Base-by-base conservation (phyloP, 2,113 vertebrate species). In the Gnathonemus echidnorhynchus region DNA sequence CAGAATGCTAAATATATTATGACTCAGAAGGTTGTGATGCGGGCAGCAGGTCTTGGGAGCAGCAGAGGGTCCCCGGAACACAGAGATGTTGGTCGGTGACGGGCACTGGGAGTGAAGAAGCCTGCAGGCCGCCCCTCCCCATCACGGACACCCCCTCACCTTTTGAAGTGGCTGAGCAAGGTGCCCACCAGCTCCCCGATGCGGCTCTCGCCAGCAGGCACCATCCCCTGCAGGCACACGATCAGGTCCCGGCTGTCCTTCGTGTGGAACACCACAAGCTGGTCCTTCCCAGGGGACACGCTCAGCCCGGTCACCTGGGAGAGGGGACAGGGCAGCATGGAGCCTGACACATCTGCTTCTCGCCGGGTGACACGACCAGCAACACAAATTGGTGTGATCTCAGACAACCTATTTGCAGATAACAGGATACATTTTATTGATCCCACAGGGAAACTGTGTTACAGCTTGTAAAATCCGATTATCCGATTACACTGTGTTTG, bases 191-290 rank as follows among this genome's bases (percentile, higher is more conserved):
- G 96, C 94, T 99, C 98, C 5, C 98, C 98, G 8, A 99, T 97
- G 92, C 97, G 97, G 95, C 95, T 99, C 93, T 98, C 98, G 0
- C 92, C 95, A 9, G 97, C 94, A 15, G 97, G 97, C 91, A 96
- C 96, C 46, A 97, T 97, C 85, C 96, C 96, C 93, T 96, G 94
- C 91, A 99, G 97, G 89, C 98, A 99, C 90, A 99, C 98, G 17
- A 99, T 97, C 85, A 99, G 97, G 92, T 99, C 98, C 91, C 97
- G 95, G 95, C 94, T 98, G 95, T 99, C 98, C 88, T 99, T 99
- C 2, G 97, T 99, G 93, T 99, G 98, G 94, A 99, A 99, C 90
- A 99, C 97, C 39, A 98, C 98, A 27, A 99, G 97, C 94, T 99
- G 98, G 95, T 99, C 98, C 94, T 98, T 98, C 77, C 98, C 98